Evolutionary conservation across 2,888 invertebrate genomes (phyloP).

Genomic region (Archips xylosteana): DNA sequence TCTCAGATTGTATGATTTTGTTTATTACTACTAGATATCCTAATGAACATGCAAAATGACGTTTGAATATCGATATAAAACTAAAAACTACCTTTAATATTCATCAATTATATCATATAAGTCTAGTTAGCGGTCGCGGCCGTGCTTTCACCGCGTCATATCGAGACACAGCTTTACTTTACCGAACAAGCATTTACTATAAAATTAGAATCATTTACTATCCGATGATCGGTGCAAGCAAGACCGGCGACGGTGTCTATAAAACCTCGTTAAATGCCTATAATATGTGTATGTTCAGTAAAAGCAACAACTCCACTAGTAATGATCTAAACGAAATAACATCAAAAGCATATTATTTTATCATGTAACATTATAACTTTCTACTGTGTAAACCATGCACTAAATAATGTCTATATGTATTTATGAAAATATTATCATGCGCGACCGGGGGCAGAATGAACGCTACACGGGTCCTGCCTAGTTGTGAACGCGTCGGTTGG

Average conservation of each 20-base stretch:
- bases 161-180: slow-evolving; percentile 4
- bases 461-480: not conserved
- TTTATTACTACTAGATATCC: slow-evolving; percentile 44
- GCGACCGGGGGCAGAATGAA: slow-evolving; percentile 7
- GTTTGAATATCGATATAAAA: slow-evolving; percentile 66
- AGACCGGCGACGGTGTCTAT: slow-evolving; percentile 54
- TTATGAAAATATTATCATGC: slow-evolving; percentile 57
- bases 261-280: slow-evolving; percentile 61
- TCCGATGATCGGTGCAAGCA: slow-evolving; percentile 59
- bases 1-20: slow-evolving; percentile 41
- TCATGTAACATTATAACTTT: slow-evolving; percentile 55
- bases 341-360: slow-evolving; percentile 65
- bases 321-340: slow-evolving; percentile 62
- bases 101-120: slow-evolving; percentile 51
- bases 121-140: slow-evolving; percentile 57
- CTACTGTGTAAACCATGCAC: slow-evolving; percentile 60
- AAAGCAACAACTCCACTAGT: slow-evolving; percentile 65
- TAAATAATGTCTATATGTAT: slow-evolving; percentile 53
- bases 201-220: slow-evolving; percentile 47
- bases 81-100: slow-evolving; percentile 62
- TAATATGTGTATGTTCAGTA: slow-evolving; percentile 55
- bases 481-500: not conserved
- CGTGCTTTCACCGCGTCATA: slow-evolving; percentile 60
- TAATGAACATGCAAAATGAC: slow-evolving; percentile 60
- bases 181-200: slow-evolving; percentile 21